A percentile compares a stretch with the other conserved stretches of the same genome.
Evolutionary conservation across 2,797 vertebrate genomes (phyloP).

Genomic region (Sparus aurata): DNA sequence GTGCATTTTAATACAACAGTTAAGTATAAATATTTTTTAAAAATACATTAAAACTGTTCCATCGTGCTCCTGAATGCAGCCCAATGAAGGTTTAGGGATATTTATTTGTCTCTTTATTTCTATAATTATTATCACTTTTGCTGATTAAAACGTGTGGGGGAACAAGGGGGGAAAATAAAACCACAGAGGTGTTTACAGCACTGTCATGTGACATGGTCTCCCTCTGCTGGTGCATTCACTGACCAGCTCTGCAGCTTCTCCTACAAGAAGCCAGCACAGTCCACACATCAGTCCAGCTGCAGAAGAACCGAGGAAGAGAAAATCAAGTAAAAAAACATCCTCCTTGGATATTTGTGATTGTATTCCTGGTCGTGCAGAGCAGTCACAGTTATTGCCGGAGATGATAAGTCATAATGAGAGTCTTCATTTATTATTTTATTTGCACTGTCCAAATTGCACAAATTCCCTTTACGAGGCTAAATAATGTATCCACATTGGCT

Average conservation of each 20-base stretch:
- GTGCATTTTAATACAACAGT: not conserved
- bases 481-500: constrained; percentile 80
- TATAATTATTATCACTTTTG: not conserved
- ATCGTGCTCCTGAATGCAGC: not conserved
- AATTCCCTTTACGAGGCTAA: constrained; percentile 69
- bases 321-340: not conserved
- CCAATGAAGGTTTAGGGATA: not conserved
- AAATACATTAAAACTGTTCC: too few relatives aligned
- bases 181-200: not conserved
- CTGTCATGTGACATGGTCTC: constrained; percentile 72
- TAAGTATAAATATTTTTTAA: not conserved
- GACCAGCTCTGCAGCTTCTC: constrained; percentile 42
- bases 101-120: not conserved
- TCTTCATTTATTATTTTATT: constrained; percentile 47
- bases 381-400: not conserved
- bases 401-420: not conserved
- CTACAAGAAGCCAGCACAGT: not conserved
- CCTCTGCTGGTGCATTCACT: constrained; percentile 79
- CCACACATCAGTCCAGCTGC: not conserved
- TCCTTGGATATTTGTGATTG: not conserved
- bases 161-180: not conserved
- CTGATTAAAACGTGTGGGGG: not conserved
- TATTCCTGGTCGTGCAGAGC: not conserved
- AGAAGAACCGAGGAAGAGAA: not conserved
- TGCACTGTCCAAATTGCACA: constrained; percentile 46